Conservation (phyloP, 2,113 vertebrate genomes). For the Colius striatus region DNA sequence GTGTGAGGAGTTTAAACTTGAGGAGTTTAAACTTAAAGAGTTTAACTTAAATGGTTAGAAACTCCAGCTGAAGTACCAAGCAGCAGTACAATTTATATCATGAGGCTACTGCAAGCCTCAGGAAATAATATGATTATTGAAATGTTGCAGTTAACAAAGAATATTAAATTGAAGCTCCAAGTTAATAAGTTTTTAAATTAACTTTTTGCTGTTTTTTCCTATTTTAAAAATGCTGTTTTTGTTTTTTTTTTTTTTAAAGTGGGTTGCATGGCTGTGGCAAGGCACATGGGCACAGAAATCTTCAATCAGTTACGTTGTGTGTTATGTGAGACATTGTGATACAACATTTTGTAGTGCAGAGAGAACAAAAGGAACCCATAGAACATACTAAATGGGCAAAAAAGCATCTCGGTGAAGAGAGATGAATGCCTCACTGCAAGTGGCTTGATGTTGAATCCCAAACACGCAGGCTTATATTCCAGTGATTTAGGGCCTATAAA, state of each 20-base stretch:
- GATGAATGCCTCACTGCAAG: neutral
- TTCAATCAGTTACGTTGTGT: neutral
- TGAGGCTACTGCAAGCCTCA: neutral
- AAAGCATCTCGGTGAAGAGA: neutral
- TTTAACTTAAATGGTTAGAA: neutral
- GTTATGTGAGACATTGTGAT: neutral
- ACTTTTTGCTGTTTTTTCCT: neutral
- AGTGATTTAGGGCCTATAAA: neutral
- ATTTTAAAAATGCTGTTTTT: neutral
- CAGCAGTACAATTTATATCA: neutral
- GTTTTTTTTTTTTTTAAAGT: neutral
- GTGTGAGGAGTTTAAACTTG: neutral
- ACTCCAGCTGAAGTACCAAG: neutral
- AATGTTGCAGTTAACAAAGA: neutral
- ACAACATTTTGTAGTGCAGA: neutral
- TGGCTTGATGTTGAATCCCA: neutral
- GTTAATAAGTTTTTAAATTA: neutral
- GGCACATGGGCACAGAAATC: neutral
- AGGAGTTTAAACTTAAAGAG: neutral
- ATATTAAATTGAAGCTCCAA: neutral
- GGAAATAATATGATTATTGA: neutral
- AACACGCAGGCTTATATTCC: neutral
- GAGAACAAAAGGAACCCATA: neutral
- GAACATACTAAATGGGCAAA: neutral
- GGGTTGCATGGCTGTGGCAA: neutral